A percentile compares a stretch with the other conserved stretches of the same genome.
Conservation (phyloP, 1,140 invertebrate species). For the Drosophila bocki region DNA sequence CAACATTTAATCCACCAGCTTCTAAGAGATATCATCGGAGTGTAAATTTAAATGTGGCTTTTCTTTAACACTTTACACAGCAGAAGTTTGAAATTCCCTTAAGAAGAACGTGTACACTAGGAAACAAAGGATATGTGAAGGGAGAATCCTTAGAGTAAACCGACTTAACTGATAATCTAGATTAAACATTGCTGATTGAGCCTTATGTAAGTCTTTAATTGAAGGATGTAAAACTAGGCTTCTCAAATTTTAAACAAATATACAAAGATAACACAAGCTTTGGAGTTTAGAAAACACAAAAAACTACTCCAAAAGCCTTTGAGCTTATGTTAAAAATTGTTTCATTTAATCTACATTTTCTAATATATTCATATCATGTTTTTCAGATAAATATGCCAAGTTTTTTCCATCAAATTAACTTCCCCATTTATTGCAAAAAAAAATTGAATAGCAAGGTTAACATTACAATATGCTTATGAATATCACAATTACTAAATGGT, state of each 20-base stretch:
- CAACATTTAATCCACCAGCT: constrained; percentile 31
- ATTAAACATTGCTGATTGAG: not conserved
- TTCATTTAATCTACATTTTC: not conserved
- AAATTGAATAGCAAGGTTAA: not conserved
- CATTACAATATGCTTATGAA: constrained; percentile 6
- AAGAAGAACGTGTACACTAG: not conserved
- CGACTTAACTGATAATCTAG: not conserved
- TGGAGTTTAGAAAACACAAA: not conserved
- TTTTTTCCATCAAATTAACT: not conserved
- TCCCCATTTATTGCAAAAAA: not conserved
- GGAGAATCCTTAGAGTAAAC: not conserved
- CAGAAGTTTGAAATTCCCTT: not conserved
- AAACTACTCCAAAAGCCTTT: not conserved
- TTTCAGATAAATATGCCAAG: not conserved
- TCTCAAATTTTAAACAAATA: not conserved
- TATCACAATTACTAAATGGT: constrained; percentile 8
- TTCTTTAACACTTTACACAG: constrained; percentile 23
- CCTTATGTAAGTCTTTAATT: not conserved
- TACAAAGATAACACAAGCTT: not conserved
- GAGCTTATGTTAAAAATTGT: not conserved
- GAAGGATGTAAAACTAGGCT: not conserved
- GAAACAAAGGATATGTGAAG: not conserved
- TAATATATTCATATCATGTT: not conserved
- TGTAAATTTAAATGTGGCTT: constrained; percentile 14
- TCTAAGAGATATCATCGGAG: constrained; percentile 8